A percentile compares a stretch with the other conserved stretches of the same genome.
Conservation (phyloP, 2,888 invertebrate species). For the Cenopis cana region DNA sequence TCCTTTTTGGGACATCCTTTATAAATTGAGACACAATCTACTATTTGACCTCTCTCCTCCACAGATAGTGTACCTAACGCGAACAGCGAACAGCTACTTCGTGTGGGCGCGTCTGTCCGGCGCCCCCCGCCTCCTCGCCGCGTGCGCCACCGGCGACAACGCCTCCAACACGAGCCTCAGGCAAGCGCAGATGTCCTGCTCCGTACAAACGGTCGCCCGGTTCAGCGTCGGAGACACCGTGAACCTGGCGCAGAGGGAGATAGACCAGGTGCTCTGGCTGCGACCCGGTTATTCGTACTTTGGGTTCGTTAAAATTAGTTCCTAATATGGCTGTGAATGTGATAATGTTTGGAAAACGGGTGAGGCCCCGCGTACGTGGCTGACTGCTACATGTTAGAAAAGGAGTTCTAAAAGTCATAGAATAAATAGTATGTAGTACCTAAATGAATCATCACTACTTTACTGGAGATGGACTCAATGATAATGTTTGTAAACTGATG, state of each 20-base stretch:
- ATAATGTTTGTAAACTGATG: constrained; percentile 27
- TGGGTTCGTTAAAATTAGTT: constrained; percentile 77
- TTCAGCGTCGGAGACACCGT: constrained; percentile 67
- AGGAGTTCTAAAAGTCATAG: neutral
- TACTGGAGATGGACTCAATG: too few species aligned
- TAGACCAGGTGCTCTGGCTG: constrained; percentile 71
- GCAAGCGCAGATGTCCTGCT: constrained; percentile 74
- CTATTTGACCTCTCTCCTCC: constrained; percentile 45
- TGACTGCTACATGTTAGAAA: too few species aligned
- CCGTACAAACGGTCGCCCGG: constrained; percentile 69
- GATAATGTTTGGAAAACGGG: constrained; percentile 32
- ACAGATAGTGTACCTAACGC: constrained; percentile 74
- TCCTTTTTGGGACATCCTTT: too few species aligned
- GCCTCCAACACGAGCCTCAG: constrained; percentile 52
- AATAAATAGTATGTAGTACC: neutral
- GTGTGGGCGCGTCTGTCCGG: constrained; percentile 64
- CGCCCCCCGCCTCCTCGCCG: constrained; percentile 60
- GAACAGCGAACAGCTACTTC: constrained; percentile 73
- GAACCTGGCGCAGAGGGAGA: constrained; percentile 72
- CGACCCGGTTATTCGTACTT: constrained; percentile 72
- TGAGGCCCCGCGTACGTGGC: constrained; percentile 37
- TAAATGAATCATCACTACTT: too few species aligned
- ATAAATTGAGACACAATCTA: too few species aligned
- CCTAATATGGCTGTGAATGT: constrained; percentile 71
- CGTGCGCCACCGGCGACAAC: constrained; percentile 74